These are phyloP conservation scores for Lacanobia wlatinum DNA, from an alignment of 2,888 invertebrate genomes.

Conservation along the genomic window DNA sequence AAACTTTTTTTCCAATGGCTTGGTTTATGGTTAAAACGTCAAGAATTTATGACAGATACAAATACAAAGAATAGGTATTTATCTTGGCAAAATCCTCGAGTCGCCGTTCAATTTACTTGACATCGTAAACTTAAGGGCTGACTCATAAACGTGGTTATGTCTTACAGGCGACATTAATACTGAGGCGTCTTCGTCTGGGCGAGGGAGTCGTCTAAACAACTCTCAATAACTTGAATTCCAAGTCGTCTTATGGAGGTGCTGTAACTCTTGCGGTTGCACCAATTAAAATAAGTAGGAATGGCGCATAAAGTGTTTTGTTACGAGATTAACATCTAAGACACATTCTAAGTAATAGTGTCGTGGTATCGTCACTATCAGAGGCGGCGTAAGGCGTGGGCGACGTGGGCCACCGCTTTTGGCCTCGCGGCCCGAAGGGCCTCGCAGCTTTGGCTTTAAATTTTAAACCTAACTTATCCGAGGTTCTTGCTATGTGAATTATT, in stretches of 20 bases:
- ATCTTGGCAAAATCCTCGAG: constrained; percentile 47
- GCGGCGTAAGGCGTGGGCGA: too few relatives aligned
- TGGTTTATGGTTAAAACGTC: too few relatives aligned
- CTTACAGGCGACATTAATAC: constrained; percentile 74
- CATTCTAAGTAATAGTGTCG: too few relatives aligned
- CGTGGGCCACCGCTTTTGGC: too few relatives aligned
- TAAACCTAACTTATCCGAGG: too few relatives aligned
- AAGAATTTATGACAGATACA: too few relatives aligned
- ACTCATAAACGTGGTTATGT: constrained; percentile 76
- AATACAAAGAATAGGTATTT: constrained; percentile 3
- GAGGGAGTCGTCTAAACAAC: constrained; percentile 59
- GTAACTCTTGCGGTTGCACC: constrained; percentile 27
- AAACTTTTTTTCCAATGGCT: too few relatives aligned
- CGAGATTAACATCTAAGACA: constrained; percentile 19
- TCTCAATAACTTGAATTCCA: constrained; percentile 43
- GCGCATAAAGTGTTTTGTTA: constrained; percentile 36
- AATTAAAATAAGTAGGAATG: constrained; percentile 37
- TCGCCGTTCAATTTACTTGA: constrained; percentile 62
- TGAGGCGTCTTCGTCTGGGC: constrained; percentile 47
- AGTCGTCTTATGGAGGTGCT: constrained; percentile 24
- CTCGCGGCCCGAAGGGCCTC: too few relatives aligned
- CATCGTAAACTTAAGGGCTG: constrained; percentile 75
- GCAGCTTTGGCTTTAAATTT: too few relatives aligned
- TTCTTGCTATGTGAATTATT: too few relatives aligned
- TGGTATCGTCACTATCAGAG: too few relatives aligned